Evolutionary conservation across 2,888 invertebrate species (phyloP).

Genomic region (Itoplectis maculator): DNA sequence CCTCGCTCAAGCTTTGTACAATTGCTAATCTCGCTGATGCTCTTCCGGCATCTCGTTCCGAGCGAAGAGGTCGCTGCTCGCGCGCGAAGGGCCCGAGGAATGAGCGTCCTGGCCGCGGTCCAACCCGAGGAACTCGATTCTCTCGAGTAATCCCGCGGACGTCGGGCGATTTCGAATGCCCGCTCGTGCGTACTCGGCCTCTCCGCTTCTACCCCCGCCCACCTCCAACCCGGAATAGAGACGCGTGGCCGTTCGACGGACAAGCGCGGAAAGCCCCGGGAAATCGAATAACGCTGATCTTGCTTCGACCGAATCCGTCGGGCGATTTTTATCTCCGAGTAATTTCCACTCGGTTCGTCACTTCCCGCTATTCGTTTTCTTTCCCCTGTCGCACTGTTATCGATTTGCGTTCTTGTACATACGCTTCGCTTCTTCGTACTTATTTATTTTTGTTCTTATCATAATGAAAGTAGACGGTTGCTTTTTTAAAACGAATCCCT

Average conservation of each 20-base stretch:
- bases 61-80: slow-evolving; percentile 56
- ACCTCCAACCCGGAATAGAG: slow-evolving; percentile 30
- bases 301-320: slow-evolving; percentile 41
- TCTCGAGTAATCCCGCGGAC: slow-evolving; percentile 57
- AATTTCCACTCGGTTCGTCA: slow-evolving; percentile 26
- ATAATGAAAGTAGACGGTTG: background rate
- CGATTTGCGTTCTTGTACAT: background rate
- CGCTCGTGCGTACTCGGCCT: slow-evolving; percentile 47
- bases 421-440: background rate
- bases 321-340: slow-evolving; percentile 37
- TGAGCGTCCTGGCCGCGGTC: slow-evolving; percentile 65
- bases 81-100: slow-evolving; percentile 62
- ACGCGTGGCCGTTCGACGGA: slow-evolving; percentile 41
- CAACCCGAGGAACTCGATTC: slow-evolving; percentile 68
- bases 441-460: too few species aligned
- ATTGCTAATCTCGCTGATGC: slow-evolving; percentile 71
- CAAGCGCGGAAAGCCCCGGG: slow-evolving; percentile 35
- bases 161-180: slow-evolving; percentile 66
- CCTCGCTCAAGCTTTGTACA: slow-evolving; percentile 69
- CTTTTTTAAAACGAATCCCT: background rate
- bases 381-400: background rate
- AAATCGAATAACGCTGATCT: slow-evolving; percentile 64
- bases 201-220: too few species aligned
- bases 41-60: slow-evolving; percentile 49
- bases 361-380: slow-evolving; percentile 8